A percentile compares a stretch with the other conserved stretches of the same genome.
Conservation (phyloP, 2,113 vertebrate species). For the Elephantulus edwardii region DNA sequence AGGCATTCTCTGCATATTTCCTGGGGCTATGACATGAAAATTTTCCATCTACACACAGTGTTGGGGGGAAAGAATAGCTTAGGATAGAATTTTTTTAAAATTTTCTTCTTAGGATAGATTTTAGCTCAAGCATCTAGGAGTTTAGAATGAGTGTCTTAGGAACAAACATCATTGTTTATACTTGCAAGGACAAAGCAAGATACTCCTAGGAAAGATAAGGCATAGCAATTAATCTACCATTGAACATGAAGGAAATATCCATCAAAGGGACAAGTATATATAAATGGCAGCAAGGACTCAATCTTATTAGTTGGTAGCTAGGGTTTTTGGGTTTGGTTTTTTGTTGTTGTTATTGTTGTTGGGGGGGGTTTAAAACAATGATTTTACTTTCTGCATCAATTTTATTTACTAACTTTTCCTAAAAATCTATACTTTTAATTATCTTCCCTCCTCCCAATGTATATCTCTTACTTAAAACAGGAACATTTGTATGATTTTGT, state of each 20-base stretch:
- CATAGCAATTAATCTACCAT: background rate
- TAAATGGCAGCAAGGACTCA: background rate
- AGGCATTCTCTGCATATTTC: background rate
- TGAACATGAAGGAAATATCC: background rate
- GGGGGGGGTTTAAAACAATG: background rate
- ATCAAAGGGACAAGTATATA: background rate
- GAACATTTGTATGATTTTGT: background rate
- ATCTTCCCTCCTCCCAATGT: background rate
- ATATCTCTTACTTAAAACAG: background rate
- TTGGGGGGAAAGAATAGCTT: no score
- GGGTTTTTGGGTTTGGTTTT: no score
- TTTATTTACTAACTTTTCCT: background rate
- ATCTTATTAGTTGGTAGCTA: background rate
- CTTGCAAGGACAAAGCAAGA: background rate
- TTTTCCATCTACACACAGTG: background rate
- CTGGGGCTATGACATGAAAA: background rate
- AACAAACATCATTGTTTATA: background rate
- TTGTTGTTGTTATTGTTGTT: no score
- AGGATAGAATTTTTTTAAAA: no score
- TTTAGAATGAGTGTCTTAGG: background rate
- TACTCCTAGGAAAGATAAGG: background rate
- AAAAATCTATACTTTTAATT: background rate
- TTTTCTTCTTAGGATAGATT: no score
- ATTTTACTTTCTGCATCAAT: background rate
- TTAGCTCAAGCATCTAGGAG: background rate